Percentiles rank a stretch among this genome's conserved stretches.
Evolutionary conservation across 2,888 invertebrate genomes (phyloP).

Genomic region (Tenthredo notha): DNA sequence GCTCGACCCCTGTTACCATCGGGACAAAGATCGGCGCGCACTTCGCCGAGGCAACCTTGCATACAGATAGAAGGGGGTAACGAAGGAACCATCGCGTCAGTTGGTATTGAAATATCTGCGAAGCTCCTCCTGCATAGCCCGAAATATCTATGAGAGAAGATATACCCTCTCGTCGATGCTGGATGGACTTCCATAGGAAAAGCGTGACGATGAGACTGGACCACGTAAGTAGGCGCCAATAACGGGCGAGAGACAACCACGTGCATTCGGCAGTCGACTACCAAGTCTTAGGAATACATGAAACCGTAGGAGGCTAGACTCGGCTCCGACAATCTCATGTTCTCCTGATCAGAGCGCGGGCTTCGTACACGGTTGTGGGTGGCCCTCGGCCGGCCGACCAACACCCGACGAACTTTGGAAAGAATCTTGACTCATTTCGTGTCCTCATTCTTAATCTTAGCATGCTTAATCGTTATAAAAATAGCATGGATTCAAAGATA

Average conservation of each 20-base stretch:
- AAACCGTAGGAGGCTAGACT: constrained; percentile 30
- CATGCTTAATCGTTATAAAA: background rate
- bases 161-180: background rate
- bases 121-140: constrained; percentile 24
- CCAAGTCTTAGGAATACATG: constrained; percentile 64
- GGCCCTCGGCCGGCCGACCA: constrained; percentile 66
- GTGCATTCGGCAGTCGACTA: constrained; percentile 76
- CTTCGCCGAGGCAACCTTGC: background rate
- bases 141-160: background rate
- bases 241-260: constrained; percentile 70
- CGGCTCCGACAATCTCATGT: constrained; percentile 58
- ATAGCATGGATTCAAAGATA: background rate
- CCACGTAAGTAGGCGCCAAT: constrained; percentile 61
- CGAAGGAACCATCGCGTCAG: background rate
- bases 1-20: constrained; percentile 2
- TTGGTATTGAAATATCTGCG: background rate
- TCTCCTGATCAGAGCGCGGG: constrained; percentile 75
- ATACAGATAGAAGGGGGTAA: background rate
- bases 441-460: background rate
- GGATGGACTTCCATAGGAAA: constrained; percentile 7
- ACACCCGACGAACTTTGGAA: background rate
- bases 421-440: background rate
- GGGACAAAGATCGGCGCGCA: constrained; percentile 54
- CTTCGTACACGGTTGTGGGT: constrained; percentile 77
- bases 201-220: constrained; percentile 44